A percentile compares a stretch with the other conserved stretches of the same genome.
phyloP scores from a whole-genome alignment of 1,140 invertebrate genomes.

The Eulimnadia texana region DNA sequence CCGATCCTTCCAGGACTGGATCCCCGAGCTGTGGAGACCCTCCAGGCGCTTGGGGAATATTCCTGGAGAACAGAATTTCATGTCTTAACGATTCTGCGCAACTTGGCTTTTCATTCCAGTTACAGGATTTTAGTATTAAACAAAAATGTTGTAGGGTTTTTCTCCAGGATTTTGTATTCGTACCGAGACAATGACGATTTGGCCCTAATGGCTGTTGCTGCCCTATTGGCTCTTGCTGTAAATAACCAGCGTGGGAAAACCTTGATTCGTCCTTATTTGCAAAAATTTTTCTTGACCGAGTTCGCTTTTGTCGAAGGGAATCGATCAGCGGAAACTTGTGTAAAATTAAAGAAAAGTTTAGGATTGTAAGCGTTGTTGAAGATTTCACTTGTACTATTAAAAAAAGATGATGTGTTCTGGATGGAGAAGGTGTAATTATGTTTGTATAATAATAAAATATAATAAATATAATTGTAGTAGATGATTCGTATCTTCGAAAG shows the following conservation, averaged over 20 bases:
- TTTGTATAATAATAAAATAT: too few species aligned
- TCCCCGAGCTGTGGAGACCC: background rate
- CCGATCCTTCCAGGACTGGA: background rate
- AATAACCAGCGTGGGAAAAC: background rate
- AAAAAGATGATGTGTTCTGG: too few species aligned
- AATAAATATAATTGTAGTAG: too few species aligned
- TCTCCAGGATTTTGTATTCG: background rate
- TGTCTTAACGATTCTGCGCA: background rate
- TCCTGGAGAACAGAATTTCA: background rate
- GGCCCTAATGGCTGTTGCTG: background rate
- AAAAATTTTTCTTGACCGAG: background rate
- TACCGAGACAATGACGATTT: background rate
- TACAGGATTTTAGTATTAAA: background rate
- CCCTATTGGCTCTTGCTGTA: background rate
- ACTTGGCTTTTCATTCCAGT: background rate
- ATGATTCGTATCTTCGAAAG: too few species aligned
- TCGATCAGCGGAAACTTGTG: background rate
- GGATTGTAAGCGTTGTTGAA: background rate
- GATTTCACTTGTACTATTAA: too few species aligned
- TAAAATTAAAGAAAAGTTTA: background rate
- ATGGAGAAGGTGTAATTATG: too few species aligned
- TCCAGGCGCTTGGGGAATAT: background rate
- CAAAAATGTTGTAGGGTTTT: background rate
- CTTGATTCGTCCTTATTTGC: background rate
- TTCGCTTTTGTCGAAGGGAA: background rate